Conservation (phyloP, 1,140 invertebrate genomes). For the Catajapyx aquilonaris region DNA sequence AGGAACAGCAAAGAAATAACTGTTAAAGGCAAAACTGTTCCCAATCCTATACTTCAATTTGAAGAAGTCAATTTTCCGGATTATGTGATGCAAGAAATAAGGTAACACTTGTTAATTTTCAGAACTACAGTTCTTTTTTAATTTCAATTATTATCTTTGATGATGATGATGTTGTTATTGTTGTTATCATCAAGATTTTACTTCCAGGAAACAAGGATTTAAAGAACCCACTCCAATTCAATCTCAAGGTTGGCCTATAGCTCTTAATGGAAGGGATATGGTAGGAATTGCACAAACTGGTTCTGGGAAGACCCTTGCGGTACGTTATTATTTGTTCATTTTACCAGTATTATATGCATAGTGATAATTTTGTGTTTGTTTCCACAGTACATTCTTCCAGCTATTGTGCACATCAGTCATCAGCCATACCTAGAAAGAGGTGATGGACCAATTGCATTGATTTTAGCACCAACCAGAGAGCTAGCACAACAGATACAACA, state of each 20-base stretch:
- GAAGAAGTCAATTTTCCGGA: constrained; percentile 66
- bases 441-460: constrained; percentile 36
- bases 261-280: constrained; percentile 30
- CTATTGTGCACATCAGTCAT: constrained; percentile 16
- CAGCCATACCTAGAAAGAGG: constrained; percentile 29
- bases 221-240: constrained; percentile 27
- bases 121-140: too few relatives aligned
- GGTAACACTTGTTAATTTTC: not conserved
- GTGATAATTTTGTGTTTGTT: constrained; percentile 3
- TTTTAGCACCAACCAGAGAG: constrained; percentile 40
- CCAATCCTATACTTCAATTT: constrained; percentile 45
- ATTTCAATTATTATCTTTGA: too few relatives aligned
- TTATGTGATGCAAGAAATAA: constrained; percentile 35
- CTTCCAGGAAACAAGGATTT: constrained; percentile 26
- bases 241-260: constrained; percentile 28
- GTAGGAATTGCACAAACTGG: constrained; percentile 38
- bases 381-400: constrained; percentile 11
- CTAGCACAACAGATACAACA: constrained; percentile 41
- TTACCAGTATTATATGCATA: too few relatives aligned
- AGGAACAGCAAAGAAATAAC: constrained; percentile 56
- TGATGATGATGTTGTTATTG: not conserved
- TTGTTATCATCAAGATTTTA: not conserved
- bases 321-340: constrained; percentile 13
- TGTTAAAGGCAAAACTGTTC: constrained; percentile 35
- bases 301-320: constrained; percentile 27